Base-by-base conservation (phyloP, 1,140 invertebrate genomes). In the Campodea augens region DNA sequence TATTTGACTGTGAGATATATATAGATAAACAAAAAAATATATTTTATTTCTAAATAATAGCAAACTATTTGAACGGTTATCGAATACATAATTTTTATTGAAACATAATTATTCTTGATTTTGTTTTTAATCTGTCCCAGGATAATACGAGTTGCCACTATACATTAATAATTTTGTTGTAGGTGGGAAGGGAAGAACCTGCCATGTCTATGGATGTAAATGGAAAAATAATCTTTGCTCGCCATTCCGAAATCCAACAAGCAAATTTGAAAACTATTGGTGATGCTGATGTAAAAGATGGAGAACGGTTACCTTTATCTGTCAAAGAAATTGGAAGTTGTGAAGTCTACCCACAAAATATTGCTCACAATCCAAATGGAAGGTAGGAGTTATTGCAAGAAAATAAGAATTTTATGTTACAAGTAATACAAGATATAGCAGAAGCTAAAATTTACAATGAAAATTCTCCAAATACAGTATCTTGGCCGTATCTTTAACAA, bases 321-420 rank as follows among this genome's bases (percentile, higher is more conserved):
- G 81, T 95, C 0, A 98, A 98, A 61, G 96, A 99, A 55, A 96
- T 99, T 89, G 96, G 96, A 0, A 88, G 89, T 18, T 98, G 92
- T 66, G 96, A 99, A 66, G 96, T 99, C 51, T 99, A 98, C 63
- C 96, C 96, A 0, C 95, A 99, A 60, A 96, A 85, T 0, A 90
- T 99, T 50, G 81, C 87, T 19, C 96, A 99, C 57, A 98, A 97
- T 69, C 90, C 93, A 0, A 99, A 99, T 65, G 96, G 96, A 37
- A 76, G 92, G 65, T 76, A 56, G 41, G 51, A n/a, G n/a, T n/a
- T n/a, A n/a, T n/a, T n/a, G n/a, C n/a, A n/a, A n/a, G n/a, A n/a
- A n/a, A n/a, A n/a, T n/a, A n/a, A n/a, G n/a, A n/a, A n/a, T n/a
- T n/a, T n/a, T n/a, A n/a, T n/a, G n/a, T n/a, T n/a, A n/a, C n/a